A percentile compares a stretch with the other conserved stretches of the same genome.
Conservation (phyloP, 2,888 invertebrate genomes). For the Pyrrhosoma nymphula region DNA sequence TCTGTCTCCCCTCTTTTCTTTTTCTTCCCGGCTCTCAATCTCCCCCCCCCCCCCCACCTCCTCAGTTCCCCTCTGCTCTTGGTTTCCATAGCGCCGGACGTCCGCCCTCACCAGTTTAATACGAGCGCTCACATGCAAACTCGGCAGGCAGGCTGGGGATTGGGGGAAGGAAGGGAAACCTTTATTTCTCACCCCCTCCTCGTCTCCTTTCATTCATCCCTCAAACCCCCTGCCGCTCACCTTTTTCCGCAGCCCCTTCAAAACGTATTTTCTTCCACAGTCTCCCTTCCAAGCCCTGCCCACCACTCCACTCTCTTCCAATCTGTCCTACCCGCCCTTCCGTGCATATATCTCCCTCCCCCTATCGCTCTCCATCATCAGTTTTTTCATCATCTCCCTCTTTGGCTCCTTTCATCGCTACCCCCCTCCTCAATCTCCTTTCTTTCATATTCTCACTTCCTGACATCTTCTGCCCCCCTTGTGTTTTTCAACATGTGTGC, state of each 20-base stretch:
- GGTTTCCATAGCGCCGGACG: constrained; percentile 56
- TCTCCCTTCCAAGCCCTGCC: neutral
- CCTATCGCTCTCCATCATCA: neutral
- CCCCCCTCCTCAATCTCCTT: neutral
- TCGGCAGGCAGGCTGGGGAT: neutral
- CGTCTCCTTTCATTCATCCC: neutral
- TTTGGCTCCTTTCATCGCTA: neutral
- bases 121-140: constrained; percentile 61
- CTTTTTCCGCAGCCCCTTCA: neutral
- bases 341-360: neutral
- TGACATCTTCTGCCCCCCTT: neutral
- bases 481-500: neutral
- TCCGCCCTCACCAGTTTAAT: constrained; percentile 37
- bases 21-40: too few species aligned
- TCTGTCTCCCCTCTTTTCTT: too few species aligned
- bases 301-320: neutral
- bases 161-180: neutral
- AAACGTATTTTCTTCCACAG: neutral
- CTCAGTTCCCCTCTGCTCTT: neutral
- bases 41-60: neutral
- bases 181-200: neutral
- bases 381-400: neutral
- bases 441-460: neutral
- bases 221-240: neutral
- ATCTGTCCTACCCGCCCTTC: neutral